A percentile compares a stretch with the other conserved stretches of the same genome.
These are phyloP conservation scores for Heptranchias perlo DNA, from an alignment of 2,113 vertebrate genomes.

Conservation along the genomic window DNA sequence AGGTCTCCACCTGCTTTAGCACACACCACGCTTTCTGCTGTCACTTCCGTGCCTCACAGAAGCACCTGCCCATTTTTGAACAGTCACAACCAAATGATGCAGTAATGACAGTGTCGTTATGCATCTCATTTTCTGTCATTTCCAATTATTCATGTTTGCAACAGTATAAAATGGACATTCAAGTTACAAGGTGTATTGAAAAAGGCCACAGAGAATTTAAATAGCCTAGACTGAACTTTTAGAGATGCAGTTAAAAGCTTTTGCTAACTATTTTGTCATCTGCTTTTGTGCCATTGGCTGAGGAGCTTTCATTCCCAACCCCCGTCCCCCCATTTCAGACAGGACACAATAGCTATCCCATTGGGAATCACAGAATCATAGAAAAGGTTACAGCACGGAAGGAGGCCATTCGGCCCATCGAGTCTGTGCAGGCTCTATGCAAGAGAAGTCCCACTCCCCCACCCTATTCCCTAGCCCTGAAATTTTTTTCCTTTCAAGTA, in stretches of 20 bases:
- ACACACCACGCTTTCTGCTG: neutral
- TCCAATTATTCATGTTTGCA: neutral
- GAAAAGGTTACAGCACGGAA: too few species aligned
- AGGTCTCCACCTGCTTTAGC: neutral
- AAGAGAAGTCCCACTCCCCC: too few species aligned
- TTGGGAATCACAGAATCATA: too few species aligned
- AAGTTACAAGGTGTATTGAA: too few species aligned
- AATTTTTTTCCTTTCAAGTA: too few species aligned
- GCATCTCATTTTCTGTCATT: neutral
- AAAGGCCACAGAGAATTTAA: neutral
- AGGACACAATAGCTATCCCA: neutral
- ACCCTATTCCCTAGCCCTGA: too few species aligned
- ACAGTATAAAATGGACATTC: neutral
- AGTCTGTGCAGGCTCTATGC: too few species aligned
- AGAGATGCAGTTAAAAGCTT: neutral
- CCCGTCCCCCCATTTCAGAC: neutral
- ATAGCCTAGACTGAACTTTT: neutral
- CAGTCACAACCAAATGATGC: neutral
- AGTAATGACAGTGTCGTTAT: neutral
- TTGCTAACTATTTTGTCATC: too few species aligned
- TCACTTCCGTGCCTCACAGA: neutral
- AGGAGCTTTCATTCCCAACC: too few species aligned
- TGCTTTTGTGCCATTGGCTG: too few species aligned
- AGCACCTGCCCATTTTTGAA: neutral
- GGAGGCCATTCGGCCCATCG: too few species aligned